phyloP scores from a whole-genome alignment of 1,140 invertebrate genomes.

The Leptonema lineaticorne region DNA sequence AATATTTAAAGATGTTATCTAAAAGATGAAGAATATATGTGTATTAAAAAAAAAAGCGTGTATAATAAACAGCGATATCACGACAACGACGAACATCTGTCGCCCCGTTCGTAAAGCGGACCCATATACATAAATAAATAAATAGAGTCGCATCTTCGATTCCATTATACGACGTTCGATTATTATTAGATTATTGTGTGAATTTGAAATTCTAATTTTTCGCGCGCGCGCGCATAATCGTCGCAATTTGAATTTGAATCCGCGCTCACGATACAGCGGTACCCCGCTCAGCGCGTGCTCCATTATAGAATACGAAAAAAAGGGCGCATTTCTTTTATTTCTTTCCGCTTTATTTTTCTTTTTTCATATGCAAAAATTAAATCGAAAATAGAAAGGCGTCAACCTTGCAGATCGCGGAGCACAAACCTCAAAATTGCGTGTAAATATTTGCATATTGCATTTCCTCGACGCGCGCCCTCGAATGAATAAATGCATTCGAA shows the following conservation, averaged over 20 bases:
- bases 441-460: slow-evolving; percentile 39
- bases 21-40: too few species aligned
- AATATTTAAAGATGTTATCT: neutral
- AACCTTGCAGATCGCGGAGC: neutral
- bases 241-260: slow-evolving; percentile 20
- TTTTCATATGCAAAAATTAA: too few species aligned
- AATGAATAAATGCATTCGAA: slow-evolving; percentile 27
- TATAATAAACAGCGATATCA: neutral
- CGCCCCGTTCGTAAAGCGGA: neutral
- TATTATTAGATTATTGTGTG: too few species aligned
- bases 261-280: neutral
- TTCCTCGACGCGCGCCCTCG: slow-evolving; percentile 1
- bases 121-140: neutral
- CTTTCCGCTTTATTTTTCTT: too few species aligned
- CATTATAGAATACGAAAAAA: neutral
- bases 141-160: neutral
- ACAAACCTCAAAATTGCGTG: slow-evolving; percentile 17
- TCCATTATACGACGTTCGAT: neutral
- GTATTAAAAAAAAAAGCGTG: neutral
- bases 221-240: neutral
- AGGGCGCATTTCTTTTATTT: too few species aligned
- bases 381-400: too few species aligned
- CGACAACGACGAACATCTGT: neutral
- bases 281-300: slow-evolving; percentile 7
- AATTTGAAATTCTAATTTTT: neutral